Percentiles rank a stretch among this genome's conserved stretches.
Evolutionary conservation across 2,797 vertebrate genomes (phyloP).

Genomic region (Etheostoma perlongum): DNA sequence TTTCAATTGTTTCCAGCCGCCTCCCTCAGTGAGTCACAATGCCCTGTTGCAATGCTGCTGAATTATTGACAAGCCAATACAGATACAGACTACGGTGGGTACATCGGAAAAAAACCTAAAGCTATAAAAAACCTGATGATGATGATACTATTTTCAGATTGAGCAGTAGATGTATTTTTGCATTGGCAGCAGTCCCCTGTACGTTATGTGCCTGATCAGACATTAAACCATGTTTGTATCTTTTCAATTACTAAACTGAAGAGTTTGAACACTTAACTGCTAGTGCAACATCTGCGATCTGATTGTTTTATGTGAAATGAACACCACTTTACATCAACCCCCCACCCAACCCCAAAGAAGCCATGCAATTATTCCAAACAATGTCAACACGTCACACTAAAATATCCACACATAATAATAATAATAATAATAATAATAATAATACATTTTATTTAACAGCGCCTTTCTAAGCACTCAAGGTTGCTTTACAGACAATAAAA

Average conservation of each 20-base stretch:
- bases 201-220: not conserved
- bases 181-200: not conserved
- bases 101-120: slow-evolving; percentile 24
- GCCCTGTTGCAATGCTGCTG: slow-evolving; percentile 38
- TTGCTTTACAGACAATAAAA: no score
- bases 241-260: not conserved
- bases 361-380: slow-evolving; percentile 16
- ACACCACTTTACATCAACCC: not conserved
- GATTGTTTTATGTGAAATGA: not conserved
- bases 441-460: no score
- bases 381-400: slow-evolving; percentile 17
- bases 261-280: not conserved
- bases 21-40: slow-evolving; percentile 49
- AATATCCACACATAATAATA: slow-evolving; percentile 28
- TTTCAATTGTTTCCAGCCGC: slow-evolving; percentile 52
- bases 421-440: no score
- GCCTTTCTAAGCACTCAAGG: no score
- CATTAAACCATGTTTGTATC: no score
- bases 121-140: not conserved
- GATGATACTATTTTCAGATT: slow-evolving; percentile 10
- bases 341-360: not conserved
- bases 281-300: not conserved
- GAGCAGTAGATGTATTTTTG: slow-evolving; percentile 24
- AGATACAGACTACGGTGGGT: slow-evolving; percentile 23
- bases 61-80: slow-evolving; percentile 66